Evolutionary conservation across 1,140 invertebrate genomes (phyloP).

Genomic region (Stegodyphus mimosarum): DNA sequence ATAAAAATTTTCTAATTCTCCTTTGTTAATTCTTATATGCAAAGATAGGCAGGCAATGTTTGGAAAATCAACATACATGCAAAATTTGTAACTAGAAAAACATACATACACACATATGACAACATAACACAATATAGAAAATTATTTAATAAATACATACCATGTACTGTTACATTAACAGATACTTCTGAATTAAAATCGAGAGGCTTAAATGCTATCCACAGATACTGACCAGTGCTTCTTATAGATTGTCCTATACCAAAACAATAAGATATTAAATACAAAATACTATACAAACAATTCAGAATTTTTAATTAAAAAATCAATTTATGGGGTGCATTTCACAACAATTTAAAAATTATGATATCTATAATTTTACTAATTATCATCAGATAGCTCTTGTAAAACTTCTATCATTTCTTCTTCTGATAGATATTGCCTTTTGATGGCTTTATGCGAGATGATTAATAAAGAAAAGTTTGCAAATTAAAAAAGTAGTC

Average conservation of each 20-base stretch:
- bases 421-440: too few species aligned
- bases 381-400: too few species aligned
- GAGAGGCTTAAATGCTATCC: slow-evolving; percentile 34
- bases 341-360: too few species aligned
- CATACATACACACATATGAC: background rate
- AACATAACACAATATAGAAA: background rate
- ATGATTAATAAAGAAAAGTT: too few species aligned
- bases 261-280: too few species aligned
- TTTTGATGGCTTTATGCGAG: too few species aligned
- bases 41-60: background rate
- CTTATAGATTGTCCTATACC: slow-evolving; percentile 8
- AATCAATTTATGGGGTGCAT: too few species aligned
- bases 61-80: background rate
- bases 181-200: slow-evolving; percentile 10
- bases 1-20: background rate
- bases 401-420: too few species aligned
- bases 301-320: too few species aligned
- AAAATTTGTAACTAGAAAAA: background rate
- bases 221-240: slow-evolving; percentile 15
- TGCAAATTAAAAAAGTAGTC: too few species aligned
- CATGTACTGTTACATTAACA: slow-evolving; percentile 22
- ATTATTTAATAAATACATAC: slow-evolving; percentile 20
- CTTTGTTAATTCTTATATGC: background rate
- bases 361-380: too few species aligned
- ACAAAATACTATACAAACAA: too few species aligned